Base-by-base conservation (phyloP, 2,797 vertebrate species). In the Phaenicophaeus curvirostris region DNA sequence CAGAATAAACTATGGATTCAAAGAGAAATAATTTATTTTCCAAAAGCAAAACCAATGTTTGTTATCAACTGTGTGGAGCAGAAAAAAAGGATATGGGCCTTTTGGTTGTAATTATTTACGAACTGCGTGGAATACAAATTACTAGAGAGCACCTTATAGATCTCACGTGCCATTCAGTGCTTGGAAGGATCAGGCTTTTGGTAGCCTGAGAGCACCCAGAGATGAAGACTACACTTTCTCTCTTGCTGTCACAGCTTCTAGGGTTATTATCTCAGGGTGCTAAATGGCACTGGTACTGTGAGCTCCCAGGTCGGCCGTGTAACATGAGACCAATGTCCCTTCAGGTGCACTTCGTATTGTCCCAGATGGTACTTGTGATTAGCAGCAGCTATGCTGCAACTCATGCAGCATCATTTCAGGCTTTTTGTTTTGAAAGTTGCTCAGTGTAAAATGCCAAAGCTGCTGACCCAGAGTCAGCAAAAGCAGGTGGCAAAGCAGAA, bases 401-500 rank as follows among this genome's bases (percentile, higher is more conserved):
- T 46, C 3, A 2, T 3, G 3, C 13, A 21, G 37, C 59, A 50
- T 41, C 14, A 0, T 33, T 81, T 50, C 71, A 76, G 48, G 48
- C 31, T 90, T 84, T 81, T 66, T 87, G 37, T 55, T 78, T n/a
- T 0, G 0, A 55, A 51, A 44, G 27, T 58, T 66, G 42, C 42
- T 73, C 27, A 1, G 27, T 44, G n/a, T 15, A 69, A 87, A 86
- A 69, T 27, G 31, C 54, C 62, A 62, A 81, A 85, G 33, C 30
- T 66, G 62, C 71, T 89, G 59, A 89, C 81, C 85, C 63, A 46
- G 33, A 93, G 77, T 51, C 81, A 87, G 53, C 7, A 74, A 48
- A 71, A 85, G 71, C 77, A 73, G 74, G 59, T 69, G 62, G 74
- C 15, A 39, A 96, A 61, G 86, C 74, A 76, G 88, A 94, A 84